These are phyloP conservation scores for Spea hammondii DNA, from an alignment of 2,797 vertebrate species.

Conservation along the genomic window DNA sequence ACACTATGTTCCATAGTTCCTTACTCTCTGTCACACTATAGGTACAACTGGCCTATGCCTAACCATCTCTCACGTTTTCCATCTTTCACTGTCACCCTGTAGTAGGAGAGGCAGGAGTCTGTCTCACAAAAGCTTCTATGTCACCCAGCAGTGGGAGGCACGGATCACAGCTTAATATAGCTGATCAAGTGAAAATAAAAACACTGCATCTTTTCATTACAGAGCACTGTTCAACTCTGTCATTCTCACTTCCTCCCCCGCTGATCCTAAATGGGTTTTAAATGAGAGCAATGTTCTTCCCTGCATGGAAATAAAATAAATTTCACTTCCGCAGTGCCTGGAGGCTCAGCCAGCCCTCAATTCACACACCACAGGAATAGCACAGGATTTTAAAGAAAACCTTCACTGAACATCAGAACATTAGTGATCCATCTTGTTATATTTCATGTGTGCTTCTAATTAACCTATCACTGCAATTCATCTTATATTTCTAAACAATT, in stretches of 20 bases:
- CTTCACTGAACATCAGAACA: conserved; percentile 37
- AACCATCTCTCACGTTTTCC: too few species aligned
- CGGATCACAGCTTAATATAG: conserved; percentile 41
- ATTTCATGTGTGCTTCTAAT: conserved; percentile 35
- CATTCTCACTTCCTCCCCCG: conserved; percentile 53
- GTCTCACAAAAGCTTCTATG: not conserved
- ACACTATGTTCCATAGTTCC: too few species aligned
- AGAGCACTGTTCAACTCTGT: conserved; percentile 47
- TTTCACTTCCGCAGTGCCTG: conserved; percentile 47
- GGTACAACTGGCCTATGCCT: too few species aligned
- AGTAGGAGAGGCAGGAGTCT: not conserved
- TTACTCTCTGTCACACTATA: too few species aligned
- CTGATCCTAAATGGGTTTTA: conserved; percentile 53
- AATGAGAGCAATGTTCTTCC: conserved; percentile 53
- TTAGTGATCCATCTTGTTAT: conserved; percentile 20
- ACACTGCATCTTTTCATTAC: conserved; percentile 53
- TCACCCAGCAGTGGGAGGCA: conserved; percentile 21
- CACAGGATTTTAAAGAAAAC: conserved; percentile 46
- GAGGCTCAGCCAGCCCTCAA: conserved; percentile 48
- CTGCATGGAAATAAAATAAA: conserved; percentile 53
- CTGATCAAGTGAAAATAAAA: conserved; percentile 50
- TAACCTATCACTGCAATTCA: conserved; percentile 9
- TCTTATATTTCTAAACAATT: not conserved
- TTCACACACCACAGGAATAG: conserved; percentile 48
- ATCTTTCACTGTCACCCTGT: conserved; percentile 11